Percentiles rank a stretch among this genome's conserved stretches.
These are phyloP conservation scores for Sylvia atricapilla DNA, from an alignment of 2,113 vertebrate species.

Conservation along the genomic window DNA sequence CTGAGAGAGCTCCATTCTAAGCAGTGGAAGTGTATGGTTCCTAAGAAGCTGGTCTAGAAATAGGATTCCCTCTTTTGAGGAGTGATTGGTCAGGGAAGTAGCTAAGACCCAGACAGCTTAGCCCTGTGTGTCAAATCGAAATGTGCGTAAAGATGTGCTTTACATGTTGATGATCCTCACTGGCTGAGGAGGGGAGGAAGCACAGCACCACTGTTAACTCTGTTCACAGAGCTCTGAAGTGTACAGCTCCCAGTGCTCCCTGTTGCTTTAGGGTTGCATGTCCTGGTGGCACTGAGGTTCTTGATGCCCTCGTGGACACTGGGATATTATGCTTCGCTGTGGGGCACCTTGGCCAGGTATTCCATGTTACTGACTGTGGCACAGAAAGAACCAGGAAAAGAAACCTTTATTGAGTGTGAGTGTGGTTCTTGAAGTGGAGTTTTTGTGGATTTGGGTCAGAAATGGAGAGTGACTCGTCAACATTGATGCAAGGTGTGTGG, in stretches of 20 bases:
- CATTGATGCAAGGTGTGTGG: not conserved
- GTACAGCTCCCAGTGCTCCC: not conserved
- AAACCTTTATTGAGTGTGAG: not conserved
- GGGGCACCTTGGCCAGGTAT: not conserved
- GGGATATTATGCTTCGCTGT: not conserved
- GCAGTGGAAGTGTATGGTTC: slow-evolving; percentile 11
- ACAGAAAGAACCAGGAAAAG: not conserved
- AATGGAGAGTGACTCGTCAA: not conserved
- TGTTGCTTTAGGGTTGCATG: not conserved
- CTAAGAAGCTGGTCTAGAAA: slow-evolving; percentile 50
- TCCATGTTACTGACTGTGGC: not conserved
- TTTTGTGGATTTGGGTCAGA: not conserved
- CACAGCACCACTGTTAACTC: not conserved
- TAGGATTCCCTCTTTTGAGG: slow-evolving; percentile 35
- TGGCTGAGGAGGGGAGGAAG: not conserved
- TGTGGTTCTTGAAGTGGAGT: not conserved
- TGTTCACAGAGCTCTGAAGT: not conserved
- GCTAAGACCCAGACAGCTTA: slow-evolving; percentile 57
- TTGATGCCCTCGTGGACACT: not conserved
- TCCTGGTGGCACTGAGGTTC: not conserved
- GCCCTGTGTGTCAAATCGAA: slow-evolving; percentile 57
- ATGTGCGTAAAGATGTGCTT: slow-evolving; percentile 40
- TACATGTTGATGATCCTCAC: slow-evolving; percentile 39
- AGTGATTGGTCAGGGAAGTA: slow-evolving; percentile 28
- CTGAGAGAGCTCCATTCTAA: slow-evolving; percentile 44